phyloP scores from a whole-genome alignment of 1,140 invertebrate genomes.

The Drosophila navojoa region DNA sequence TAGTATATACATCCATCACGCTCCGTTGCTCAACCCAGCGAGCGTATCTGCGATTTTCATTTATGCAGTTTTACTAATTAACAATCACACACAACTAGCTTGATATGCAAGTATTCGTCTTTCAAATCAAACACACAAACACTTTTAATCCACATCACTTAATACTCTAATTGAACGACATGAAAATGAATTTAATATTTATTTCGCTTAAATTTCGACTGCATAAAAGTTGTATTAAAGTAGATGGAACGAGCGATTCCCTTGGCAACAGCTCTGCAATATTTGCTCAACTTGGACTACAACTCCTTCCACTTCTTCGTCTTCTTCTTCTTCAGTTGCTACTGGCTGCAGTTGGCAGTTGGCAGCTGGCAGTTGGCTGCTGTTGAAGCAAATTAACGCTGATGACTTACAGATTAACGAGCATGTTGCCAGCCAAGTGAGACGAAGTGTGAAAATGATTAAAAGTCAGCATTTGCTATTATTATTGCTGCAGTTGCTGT shows the following conservation, averaged over 20 bases:
- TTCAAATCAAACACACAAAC: no score
- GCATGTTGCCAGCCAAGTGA: conserved; percentile 58
- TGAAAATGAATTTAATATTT: no score
- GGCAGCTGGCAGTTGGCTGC: conserved; percentile 51
- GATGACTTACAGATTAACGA: conserved; percentile 60
- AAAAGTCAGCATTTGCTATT: conserved; percentile 32
- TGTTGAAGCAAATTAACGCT: conserved; percentile 58
- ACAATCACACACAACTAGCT: no score
- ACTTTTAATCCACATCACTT: no score
- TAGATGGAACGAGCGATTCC: neutral
- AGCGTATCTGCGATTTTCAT: no score
- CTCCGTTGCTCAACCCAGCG: no score
- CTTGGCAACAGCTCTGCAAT: conserved; percentile 14
- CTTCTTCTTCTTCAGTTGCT: conserved; percentile 6
- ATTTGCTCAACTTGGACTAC: neutral
- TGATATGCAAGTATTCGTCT: no score
- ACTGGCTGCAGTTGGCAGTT: neutral
- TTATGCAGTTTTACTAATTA: no score
- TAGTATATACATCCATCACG: no score
- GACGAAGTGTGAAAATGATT: conserved; percentile 73
- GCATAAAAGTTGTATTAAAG: neutral
- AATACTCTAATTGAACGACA: no score
- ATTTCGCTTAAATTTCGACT: no score
- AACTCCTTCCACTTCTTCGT: neutral
- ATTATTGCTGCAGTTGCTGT: neutral